These are phyloP conservation scores for Nomada flava DNA, from an alignment of 2,888 invertebrate species.

Conservation along the genomic window DNA sequence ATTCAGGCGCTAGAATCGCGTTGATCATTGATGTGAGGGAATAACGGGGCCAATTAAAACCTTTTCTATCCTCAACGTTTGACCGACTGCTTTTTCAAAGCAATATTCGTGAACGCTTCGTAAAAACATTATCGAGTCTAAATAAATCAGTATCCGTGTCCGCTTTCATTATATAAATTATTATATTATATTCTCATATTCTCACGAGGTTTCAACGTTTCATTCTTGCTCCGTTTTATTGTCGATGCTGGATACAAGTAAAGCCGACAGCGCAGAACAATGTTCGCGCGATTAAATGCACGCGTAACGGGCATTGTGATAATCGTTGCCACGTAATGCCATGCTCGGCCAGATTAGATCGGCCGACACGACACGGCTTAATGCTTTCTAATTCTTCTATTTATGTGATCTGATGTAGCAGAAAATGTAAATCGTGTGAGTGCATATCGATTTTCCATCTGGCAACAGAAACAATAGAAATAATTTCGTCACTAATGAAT, in stretches of 20 bases:
- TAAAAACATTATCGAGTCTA: constrained; percentile 13
- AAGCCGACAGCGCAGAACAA: background rate
- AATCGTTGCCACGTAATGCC: background rate
- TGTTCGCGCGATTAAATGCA: constrained; percentile 1
- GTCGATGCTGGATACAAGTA: background rate
- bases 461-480: background rate
- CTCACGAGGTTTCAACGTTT: constrained; percentile 9
- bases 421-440: constrained; percentile 24
- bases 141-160: background rate
- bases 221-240: background rate
- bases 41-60: background rate
- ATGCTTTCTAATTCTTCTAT: constrained; percentile 29
- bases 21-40: background rate
- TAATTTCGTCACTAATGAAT: background rate
- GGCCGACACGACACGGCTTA: background rate
- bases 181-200: constrained; percentile 21
- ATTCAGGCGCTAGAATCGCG: background rate
- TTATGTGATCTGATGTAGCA: constrained; percentile 16
- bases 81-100: constrained; percentile 1
- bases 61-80: background rate
- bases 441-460: constrained; percentile 38
- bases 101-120: constrained; percentile 6
- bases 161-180: background rate
- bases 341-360: constrained; percentile 29
- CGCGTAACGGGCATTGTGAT: constrained; percentile 14